phyloP scores from a whole-genome alignment of 1,140 invertebrate genomes.

The Heliconius hermathena region DNA sequence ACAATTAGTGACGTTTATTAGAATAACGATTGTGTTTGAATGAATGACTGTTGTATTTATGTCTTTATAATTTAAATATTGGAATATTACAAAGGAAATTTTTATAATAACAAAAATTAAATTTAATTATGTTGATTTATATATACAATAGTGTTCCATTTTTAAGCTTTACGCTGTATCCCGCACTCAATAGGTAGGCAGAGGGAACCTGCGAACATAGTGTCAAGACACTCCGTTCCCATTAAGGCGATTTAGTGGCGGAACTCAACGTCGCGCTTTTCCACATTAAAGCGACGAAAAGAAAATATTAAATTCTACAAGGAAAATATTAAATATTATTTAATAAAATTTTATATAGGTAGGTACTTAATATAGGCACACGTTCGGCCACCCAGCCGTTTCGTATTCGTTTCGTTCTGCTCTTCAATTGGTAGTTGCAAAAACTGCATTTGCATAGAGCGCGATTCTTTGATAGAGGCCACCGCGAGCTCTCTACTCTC shows the following conservation, averaged over 20 bases:
- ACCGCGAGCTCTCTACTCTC: conserved; percentile 48
- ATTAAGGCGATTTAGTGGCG: too few relatives aligned
- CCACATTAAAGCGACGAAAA: too few relatives aligned
- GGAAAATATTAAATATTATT: too few relatives aligned
- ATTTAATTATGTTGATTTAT: background rate
- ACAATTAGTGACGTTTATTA: conserved; percentile 78
- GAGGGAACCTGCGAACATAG: too few relatives aligned
- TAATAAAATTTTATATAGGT: background rate
- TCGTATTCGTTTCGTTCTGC: conserved; percentile 50
- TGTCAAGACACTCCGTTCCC: too few relatives aligned
- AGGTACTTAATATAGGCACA: conserved; percentile 12
- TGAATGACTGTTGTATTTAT: conserved; percentile 43
- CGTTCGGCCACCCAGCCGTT: conserved; percentile 63
- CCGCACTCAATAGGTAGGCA: too few relatives aligned
- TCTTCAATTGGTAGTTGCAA: conserved; percentile 74
- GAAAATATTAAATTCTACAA: too few relatives aligned
- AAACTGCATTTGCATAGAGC: conserved; percentile 79
- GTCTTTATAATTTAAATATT: conserved; percentile 29
- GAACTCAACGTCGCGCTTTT: too few relatives aligned
- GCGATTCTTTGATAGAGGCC: conserved; percentile 72
- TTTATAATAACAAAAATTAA: background rate
- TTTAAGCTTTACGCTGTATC: too few relatives aligned
- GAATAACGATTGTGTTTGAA: conserved; percentile 61
- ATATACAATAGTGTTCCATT: background rate
- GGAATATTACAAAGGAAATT: conserved; percentile 30